A percentile compares a stretch with the other conserved stretches of the same genome.
These are phyloP conservation scores for Trachemys scripta DNA, from an alignment of 2,113 vertebrate species.

Conservation along the genomic window DNA sequence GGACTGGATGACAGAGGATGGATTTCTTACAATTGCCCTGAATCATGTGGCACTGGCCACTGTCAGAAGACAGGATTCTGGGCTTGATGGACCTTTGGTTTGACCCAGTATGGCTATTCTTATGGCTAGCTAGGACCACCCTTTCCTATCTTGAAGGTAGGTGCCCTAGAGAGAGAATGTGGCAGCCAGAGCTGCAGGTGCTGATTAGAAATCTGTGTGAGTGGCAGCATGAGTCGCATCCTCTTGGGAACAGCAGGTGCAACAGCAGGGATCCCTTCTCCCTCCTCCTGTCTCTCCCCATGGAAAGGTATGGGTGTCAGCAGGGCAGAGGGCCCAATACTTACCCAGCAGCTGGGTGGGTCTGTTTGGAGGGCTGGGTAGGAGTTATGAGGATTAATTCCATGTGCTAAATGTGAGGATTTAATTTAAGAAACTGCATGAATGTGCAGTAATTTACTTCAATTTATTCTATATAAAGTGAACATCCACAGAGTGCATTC, in stretches of 20 bases:
- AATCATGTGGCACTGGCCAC: no score
- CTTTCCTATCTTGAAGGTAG: not conserved
- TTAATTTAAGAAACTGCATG: not conserved
- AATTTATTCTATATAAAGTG: fast-evolving
- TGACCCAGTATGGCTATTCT: no score
- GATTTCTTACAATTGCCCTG: no score
- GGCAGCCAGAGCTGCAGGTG: not conserved
- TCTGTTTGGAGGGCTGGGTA: fast-evolving
- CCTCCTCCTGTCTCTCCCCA: fast-evolving
- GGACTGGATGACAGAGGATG: no score
- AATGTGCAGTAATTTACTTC: not conserved
- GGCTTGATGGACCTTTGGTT: no score
- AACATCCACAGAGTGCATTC: not conserved
- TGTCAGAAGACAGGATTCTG: no score
- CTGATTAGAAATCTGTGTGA: not conserved
- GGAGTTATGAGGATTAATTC: not conserved
- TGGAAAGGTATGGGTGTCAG: not conserved
- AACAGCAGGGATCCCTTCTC: not conserved
- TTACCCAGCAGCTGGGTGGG: not conserved
- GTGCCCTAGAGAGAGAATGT: not conserved
- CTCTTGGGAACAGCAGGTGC: not conserved
- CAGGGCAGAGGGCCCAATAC: not conserved
- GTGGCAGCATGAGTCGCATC: not conserved
- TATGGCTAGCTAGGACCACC: not conserved
- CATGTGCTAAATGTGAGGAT: not conserved